These are phyloP conservation scores for Aleiodes sp. DNA, from an alignment of 1,140 invertebrate species.

Conservation along the genomic window DNA sequence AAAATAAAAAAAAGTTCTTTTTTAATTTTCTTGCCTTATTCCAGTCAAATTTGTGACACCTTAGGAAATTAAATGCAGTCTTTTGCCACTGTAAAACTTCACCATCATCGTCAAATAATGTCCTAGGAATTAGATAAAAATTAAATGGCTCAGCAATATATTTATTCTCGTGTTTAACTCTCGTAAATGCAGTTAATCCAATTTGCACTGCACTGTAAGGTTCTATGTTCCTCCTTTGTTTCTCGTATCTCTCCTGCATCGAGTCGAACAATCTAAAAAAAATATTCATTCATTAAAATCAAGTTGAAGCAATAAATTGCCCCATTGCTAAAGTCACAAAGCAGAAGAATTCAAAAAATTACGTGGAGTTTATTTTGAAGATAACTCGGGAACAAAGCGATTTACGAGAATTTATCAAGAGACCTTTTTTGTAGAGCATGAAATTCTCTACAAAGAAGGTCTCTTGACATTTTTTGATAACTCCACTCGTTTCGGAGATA, in stretches of 20 bases:
- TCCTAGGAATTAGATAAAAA: conserved; percentile 75
- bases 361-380: no score
- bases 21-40: conserved; percentile 69
- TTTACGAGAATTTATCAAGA: no score
- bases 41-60: conserved; percentile 75
- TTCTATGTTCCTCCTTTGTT: conserved; percentile 68
- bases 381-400: no score
- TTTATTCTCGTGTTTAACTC: conserved; percentile 65
- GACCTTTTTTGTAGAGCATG: no score
- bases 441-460: no score
- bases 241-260: conserved; percentile 70
- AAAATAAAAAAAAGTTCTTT: background rate
- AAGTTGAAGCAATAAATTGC: conserved; percentile 34
- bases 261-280: conserved; percentile 77
- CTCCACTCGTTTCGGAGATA: no score
- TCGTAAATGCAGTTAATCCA: conserved; percentile 72
- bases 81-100: conserved; percentile 72
- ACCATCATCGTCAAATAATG: conserved; percentile 67
- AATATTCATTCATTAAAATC: conserved; percentile 33
- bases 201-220: conserved; percentile 72
- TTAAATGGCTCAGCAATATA: conserved; percentile 72
- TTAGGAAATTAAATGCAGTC: conserved; percentile 72
- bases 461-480: no score
- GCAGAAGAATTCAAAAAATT: no score
- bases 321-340: no score